These are phyloP conservation scores for Bambusicola thoracicus DNA, from an alignment of 2,113 vertebrate genomes.

Conservation along the genomic window DNA sequence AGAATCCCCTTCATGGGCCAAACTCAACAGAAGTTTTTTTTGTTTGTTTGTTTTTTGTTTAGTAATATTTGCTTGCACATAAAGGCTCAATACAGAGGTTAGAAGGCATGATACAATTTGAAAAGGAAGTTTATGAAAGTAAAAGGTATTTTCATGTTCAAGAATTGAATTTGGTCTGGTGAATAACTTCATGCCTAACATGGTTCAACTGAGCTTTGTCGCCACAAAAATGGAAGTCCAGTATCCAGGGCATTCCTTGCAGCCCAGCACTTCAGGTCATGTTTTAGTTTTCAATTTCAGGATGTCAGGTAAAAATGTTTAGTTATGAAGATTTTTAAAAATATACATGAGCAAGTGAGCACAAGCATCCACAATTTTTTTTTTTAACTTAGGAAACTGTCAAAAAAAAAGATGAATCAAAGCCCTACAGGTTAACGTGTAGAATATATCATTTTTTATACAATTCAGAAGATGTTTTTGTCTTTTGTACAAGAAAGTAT, in stretches of 20 bases:
- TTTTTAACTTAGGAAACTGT: not conserved
- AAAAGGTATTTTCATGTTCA: not conserved
- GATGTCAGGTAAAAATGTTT: not conserved
- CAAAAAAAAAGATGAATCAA: not conserved
- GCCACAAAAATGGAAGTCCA: not conserved
- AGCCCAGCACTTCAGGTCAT: not conserved
- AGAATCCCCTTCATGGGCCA: not conserved
- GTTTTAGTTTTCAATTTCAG: not conserved
- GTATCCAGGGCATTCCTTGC: not conserved
- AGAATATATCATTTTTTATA: not conserved
- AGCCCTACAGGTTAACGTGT: not conserved
- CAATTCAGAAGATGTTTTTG: not conserved
- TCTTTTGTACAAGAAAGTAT: not conserved
- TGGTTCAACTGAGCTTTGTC: not conserved
- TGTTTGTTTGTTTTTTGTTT: not conserved
- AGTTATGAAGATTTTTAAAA: not conserved
- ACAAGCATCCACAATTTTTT: not conserved
- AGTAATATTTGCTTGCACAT: not conserved
- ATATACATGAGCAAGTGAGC: not conserved
- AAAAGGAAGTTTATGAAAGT: not conserved
- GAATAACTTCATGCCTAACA: not conserved
- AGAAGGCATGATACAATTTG: rapidly evolving
- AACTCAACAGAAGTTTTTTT: not conserved
- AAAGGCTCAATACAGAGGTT: not conserved
- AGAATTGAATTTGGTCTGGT: not conserved